Conservation (phyloP, 2,113 vertebrate genomes). For the Lathamus discolor region DNA sequence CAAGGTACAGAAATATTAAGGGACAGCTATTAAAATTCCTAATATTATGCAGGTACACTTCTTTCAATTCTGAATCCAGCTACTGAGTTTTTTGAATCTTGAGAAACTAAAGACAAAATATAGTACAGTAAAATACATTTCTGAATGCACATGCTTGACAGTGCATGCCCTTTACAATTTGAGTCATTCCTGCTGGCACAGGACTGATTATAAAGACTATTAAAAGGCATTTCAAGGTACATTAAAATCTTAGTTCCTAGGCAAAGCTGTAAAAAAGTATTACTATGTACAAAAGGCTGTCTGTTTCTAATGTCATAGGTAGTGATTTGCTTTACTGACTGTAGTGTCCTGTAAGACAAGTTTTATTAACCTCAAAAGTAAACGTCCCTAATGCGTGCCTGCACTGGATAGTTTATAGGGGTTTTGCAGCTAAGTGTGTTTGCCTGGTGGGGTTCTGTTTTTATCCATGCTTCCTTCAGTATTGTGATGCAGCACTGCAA, state of each 20-base stretch:
- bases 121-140: not conserved
- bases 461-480: not conserved
- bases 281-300: not conserved
- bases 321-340: not conserved
- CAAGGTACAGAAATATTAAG: not conserved
- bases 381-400: not conserved
- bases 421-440: not conserved
- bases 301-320: not conserved
- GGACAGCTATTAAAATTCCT: not conserved
- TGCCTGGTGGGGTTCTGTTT: not conserved
- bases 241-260: not conserved
- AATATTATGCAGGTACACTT: not conserved
- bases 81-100: not conserved
- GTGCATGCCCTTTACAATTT: not conserved
- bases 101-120: not conserved
- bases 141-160: not conserved
- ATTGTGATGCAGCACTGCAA: not conserved
- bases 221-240: not conserved
- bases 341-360: not conserved
- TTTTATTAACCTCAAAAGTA: not conserved
- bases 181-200: not conserved
- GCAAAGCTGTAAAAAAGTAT: not conserved
- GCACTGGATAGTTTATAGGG: not conserved
- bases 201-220: not conserved
- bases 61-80: not conserved